Conservation (phyloP, 2,888 invertebrate species). For the Branchellion lobata region DNA sequence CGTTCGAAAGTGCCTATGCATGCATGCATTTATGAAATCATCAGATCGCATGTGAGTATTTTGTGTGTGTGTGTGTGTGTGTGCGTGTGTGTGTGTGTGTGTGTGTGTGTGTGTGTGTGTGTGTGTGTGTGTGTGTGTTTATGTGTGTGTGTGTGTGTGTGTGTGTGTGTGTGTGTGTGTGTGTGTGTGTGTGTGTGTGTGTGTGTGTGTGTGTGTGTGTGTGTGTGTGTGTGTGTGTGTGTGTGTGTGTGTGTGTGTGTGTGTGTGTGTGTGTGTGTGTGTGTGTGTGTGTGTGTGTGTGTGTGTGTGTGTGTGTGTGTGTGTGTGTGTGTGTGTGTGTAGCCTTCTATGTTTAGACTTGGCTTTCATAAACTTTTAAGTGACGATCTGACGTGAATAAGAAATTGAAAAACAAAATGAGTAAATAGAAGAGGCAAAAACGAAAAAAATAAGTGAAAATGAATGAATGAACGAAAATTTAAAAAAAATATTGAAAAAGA, state of each 20-base stretch:
- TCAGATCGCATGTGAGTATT: too few relatives aligned
- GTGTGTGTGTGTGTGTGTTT: slow-evolving; percentile 19
- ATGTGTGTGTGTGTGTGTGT: slow-evolving; percentile 28
- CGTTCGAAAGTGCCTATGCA: too few relatives aligned
- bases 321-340: slow-evolving; percentile 6
- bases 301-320: slow-evolving; percentile 28
- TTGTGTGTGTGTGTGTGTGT: background rate
- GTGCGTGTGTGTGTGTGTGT: background rate
- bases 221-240: slow-evolving; percentile 32
- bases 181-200: slow-evolving; percentile 23
- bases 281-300: slow-evolving; percentile 22
- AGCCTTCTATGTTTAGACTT: too few relatives aligned
- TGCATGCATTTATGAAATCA: too few relatives aligned
- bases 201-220: slow-evolving; percentile 24
- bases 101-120: slow-evolving; percentile 25
- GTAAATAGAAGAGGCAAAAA: too few relatives aligned
- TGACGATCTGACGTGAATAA: too few relatives aligned
- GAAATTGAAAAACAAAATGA: too few relatives aligned
- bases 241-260: slow-evolving; percentile 28
- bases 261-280: slow-evolving; percentile 21
- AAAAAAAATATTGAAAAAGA: too few relatives aligned
- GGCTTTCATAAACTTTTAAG: too few relatives aligned
- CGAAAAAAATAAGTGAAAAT: too few relatives aligned
- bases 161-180: slow-evolving; percentile 17
- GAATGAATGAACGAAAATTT: too few relatives aligned